These are phyloP conservation scores for Okapia johnstoni DNA, from an alignment of 2,113 vertebrate genomes.

Conservation along the genomic window DNA sequence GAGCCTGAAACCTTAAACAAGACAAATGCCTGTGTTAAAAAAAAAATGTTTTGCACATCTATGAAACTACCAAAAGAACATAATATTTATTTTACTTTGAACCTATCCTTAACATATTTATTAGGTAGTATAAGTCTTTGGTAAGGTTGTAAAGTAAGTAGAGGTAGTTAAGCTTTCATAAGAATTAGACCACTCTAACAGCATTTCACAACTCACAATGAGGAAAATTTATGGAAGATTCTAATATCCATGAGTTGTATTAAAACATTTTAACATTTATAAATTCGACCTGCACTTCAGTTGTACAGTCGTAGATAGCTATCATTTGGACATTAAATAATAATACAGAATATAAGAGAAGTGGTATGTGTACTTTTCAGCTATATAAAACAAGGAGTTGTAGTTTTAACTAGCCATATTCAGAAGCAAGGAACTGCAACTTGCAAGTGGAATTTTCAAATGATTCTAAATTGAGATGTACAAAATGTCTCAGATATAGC, in stretches of 20 bases:
- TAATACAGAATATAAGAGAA: background rate
- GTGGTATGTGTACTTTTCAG: background rate
- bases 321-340: background rate
- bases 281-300: background rate
- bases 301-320: background rate
- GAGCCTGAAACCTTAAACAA: constrained; percentile 92
- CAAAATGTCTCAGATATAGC: background rate
- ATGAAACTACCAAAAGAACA: constrained; percentile 25
- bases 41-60: constrained; percentile 40
- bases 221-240: background rate
- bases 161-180: background rate
- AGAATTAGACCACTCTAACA: background rate
- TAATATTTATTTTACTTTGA: background rate
- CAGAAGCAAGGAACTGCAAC: background rate
- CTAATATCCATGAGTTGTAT: background rate
- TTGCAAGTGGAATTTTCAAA: background rate
- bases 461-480: background rate
- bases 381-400: background rate
- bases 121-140: background rate
- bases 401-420: background rate
- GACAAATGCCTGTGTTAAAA: constrained; percentile 75
- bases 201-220: background rate
- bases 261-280: background rate
- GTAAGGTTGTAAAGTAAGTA: background rate
- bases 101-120: background rate